Evolutionary conservation across 2,797 vertebrate genomes (phyloP).

Genomic region (Microchirus variegatus): DNA sequence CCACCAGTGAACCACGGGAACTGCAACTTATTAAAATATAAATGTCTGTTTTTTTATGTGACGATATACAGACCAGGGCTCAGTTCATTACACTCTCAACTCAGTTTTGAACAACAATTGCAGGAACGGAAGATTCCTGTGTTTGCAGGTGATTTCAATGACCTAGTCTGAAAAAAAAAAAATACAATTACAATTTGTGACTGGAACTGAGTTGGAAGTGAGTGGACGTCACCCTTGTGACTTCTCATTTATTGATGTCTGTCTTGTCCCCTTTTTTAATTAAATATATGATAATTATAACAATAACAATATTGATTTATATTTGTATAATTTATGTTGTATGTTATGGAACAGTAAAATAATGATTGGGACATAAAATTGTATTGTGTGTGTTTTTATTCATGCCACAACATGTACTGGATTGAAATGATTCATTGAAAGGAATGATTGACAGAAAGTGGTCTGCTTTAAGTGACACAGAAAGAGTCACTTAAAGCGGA

Average conservation of each 20-base stretch:
- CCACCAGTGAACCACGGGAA: constrained; percentile 22
- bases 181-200: too few relatives aligned
- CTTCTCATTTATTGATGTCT: constrained; percentile 46
- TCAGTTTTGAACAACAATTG: constrained; percentile 18
- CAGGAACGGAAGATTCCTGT: neutral
- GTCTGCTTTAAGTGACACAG: too few relatives aligned
- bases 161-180: too few relatives aligned
- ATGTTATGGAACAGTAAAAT: constrained; percentile 76
- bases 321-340: constrained; percentile 78
- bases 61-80: constrained; percentile 30
- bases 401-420: too few relatives aligned
- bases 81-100: constrained; percentile 36
- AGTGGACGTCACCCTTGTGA: constrained; percentile 41
- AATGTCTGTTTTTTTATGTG: constrained; percentile 23
- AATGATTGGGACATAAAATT: constrained; percentile 67
- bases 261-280: constrained; percentile 65
- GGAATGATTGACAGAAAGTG: too few relatives aligned
- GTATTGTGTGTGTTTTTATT: neutral
- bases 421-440: too few relatives aligned
- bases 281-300: constrained; percentile 59
- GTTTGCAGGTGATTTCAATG: too few relatives aligned
- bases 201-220: constrained; percentile 36
- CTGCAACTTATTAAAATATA: constrained; percentile 19
- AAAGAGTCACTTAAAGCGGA: too few relatives aligned
- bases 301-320: constrained; percentile 66